Evolutionary conservation across 2,797 vertebrate species (phyloP).

Genomic region (Octomys mimax): DNA sequence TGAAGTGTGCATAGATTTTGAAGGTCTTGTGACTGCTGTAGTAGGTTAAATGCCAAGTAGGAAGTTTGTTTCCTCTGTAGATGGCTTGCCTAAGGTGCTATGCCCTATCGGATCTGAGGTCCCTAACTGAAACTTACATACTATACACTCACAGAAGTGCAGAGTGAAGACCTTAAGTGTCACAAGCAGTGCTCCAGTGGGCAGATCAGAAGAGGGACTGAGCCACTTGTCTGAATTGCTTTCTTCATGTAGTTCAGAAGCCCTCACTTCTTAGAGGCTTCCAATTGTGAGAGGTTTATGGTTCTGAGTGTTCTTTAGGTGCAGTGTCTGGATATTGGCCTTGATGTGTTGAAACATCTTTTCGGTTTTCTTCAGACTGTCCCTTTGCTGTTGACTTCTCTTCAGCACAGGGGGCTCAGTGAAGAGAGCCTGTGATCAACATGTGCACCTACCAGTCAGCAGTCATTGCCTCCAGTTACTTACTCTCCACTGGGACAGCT

Average conservation of each 20-base stretch:
- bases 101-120: background rate
- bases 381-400: background rate
- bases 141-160: background rate
- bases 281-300: background rate
- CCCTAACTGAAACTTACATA: background rate
- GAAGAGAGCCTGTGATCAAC: background rate
- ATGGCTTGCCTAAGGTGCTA: background rate
- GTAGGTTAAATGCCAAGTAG: background rate
- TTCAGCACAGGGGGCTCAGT: background rate
- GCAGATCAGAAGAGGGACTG: background rate
- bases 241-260: background rate
- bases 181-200: background rate
- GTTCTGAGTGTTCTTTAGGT: background rate
- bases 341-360: background rate
- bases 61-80: background rate
- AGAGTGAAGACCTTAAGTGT: background rate
- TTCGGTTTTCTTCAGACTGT: background rate
- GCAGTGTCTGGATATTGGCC: background rate
- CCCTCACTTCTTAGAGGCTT: background rate
- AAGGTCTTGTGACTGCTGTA: background rate
- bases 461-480: background rate
- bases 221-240: background rate
- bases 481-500: background rate
- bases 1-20: background rate
- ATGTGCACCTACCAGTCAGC: background rate